Evolutionary conservation across 2,113 vertebrate genomes (phyloP), one percentile per base, ranked within the genome.

Genomic region (Enhydra lutris): DNA sequence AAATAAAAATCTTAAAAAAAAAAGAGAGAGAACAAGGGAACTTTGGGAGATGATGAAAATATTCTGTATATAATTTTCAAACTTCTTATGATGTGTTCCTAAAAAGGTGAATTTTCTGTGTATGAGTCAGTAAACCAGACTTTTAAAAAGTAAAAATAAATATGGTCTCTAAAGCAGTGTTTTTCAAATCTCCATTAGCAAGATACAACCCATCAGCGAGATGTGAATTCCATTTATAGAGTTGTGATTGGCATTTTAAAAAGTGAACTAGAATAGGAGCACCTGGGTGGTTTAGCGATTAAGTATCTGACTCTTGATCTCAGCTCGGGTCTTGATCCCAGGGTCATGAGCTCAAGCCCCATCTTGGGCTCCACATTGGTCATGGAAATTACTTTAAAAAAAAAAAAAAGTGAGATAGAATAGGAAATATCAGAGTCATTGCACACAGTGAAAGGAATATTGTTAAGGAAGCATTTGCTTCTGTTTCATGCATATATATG

Each of bases 401-500:
- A 67, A 69, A 69, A 36, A 67, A 67, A 78, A 97, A 69, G 47
- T 65, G 36, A 42, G 81, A 47, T n/a, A 82, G 45, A 81, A 81
- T 23, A 55, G 55, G 57, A 95, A 82, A 87, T 74, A 95, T 78
- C 31, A 88, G 34, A 88, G 11, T 86, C 74, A n/a, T 81, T 61
- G 24, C 4, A 79, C 45, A 73, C 36, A 71, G 42, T 82, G 80
- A 67, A 80, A 52, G 2, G 81, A 95, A 65, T 79, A 74, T n/a
- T 87, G 29, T 74, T 86, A 79, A 31, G 42, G 52, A 90, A 95
- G 57, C 23, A 80, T 90, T 96, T 96, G 39, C 18, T 95, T 84
- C 39, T 12, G 24, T 87, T 74, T 45, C 39, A 50, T 52, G 45
- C 79, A 47, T 76, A 57, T 47, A 8, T 42, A n/a, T 80, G 7